Evolutionary conservation across 1,140 invertebrate genomes (phyloP).

Genomic region (Drosophila hydei): DNA sequence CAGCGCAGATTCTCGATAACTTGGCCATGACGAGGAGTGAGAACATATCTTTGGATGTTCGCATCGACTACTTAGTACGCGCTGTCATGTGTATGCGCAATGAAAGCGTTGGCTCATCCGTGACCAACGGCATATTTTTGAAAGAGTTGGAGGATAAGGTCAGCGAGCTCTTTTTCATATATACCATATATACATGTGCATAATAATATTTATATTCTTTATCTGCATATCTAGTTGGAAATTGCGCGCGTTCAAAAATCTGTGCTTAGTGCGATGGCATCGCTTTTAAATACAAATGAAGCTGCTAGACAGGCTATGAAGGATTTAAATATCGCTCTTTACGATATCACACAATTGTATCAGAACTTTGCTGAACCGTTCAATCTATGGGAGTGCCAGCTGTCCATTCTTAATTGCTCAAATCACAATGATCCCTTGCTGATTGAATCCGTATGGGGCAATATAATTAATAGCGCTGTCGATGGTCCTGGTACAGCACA

Average conservation of each 20-base stretch:
- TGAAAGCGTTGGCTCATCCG: slow-evolving; percentile 90
- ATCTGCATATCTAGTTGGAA: slow-evolving; percentile 61
- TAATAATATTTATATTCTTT: slow-evolving; percentile 32
- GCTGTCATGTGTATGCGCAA: slow-evolving; percentile 98
- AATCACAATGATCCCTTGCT: slow-evolving; percentile 91
- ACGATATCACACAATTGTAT: slow-evolving; percentile 88
- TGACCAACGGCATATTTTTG: slow-evolving; percentile 92
- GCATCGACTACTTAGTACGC: slow-evolving; percentile 95
- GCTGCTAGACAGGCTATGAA: slow-evolving; percentile 57
- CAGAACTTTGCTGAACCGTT: slow-evolving; percentile 93
- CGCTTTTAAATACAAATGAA: slow-evolving; percentile 39
- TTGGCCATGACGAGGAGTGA: slow-evolving; percentile 92
- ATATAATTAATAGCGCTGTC: slow-evolving; percentile 88
- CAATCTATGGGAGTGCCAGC: slow-evolving; percentile 92
- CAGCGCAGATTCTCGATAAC: slow-evolving; percentile 95
- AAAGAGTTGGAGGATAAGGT: slow-evolving; percentile 97
- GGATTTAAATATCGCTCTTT: slow-evolving; percentile 74
- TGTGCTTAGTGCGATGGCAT: slow-evolving; percentile 63
- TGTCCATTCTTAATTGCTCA: slow-evolving; percentile 93
- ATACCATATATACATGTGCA: neutral
- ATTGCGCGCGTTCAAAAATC: slow-evolving; percentile 80
- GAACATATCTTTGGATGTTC: slow-evolving; percentile 87
- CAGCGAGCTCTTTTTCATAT: slow-evolving; percentile 73
- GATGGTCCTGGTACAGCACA: slow-evolving; percentile 85
- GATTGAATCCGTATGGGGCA: slow-evolving; percentile 91